Evolutionary conservation across 2,888 invertebrate genomes (phyloP), one percentile per base, ranked within the genome.

Genomic region (Drosophila mayaguana): DNA sequence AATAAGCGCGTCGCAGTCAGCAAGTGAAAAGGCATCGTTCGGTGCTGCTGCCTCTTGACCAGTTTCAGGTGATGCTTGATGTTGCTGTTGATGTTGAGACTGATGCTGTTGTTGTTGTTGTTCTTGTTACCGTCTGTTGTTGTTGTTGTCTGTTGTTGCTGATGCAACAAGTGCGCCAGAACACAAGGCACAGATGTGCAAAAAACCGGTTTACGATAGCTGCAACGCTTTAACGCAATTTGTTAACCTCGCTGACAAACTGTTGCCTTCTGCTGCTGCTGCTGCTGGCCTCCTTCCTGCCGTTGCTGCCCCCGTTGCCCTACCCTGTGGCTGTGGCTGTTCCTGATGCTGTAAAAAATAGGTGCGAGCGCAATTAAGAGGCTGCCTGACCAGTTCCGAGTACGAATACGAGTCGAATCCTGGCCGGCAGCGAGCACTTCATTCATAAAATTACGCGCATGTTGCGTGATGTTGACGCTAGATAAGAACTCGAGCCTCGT

Each of bases 241-340:
- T 91, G 90, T 90, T 89, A 91, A 82, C 89, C 88, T 83, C 87
- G 69, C 90, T 91, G 91, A 90, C 91, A 90, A 90, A 87, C 83
- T 89, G 87, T 80, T 77, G 88, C 83, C 74, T 63, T 84, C 62
- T 78, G 87, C 61, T 78, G 87, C 63, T 76, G 75, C 61, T 78
- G 87, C 63, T 78, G 87, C 61, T 78, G 75, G 25, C 25, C 25
- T 5, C 25, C 25, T 25, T 25, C 25, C 3, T 0, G 25, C 25
- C 25, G 25, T 25, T 6, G 25, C 25, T 57, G 48, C 54, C 32
- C 46, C 40, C 18, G 61, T 50, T 63, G n/a, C 40, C 51, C 12
- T 6, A 0, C 6, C 7, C 16, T 16, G 7, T 18, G 3, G 12
- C 45, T 16, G 20, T 45, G 22, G 18, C 53, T 22, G n/a, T 25